Evolutionary conservation across 2,888 invertebrate species (phyloP).

Genomic region (Caenorhabditis doughertyi): DNA sequence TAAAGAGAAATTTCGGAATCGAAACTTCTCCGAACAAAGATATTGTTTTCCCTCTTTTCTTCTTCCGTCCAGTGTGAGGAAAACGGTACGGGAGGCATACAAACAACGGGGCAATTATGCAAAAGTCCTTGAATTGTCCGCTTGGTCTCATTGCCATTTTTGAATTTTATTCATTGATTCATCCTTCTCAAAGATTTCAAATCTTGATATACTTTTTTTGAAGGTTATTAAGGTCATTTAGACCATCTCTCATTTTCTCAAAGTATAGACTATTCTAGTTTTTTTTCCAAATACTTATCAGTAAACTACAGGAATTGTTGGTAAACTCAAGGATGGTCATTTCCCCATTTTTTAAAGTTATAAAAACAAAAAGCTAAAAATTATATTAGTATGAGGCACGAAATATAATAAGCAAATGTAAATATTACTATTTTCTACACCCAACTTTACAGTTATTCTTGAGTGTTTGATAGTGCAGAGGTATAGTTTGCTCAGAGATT

Average conservation of each 20-base stretch:
- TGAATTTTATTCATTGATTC: background rate
- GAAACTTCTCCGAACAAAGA: constrained; percentile 41
- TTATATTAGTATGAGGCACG: background rate
- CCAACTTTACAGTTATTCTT: constrained; percentile 26
- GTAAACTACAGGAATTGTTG: background rate
- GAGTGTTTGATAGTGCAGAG: constrained; percentile 1
- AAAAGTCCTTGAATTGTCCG: constrained; percentile 50
- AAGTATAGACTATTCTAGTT: no score
- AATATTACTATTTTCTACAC: constrained; percentile 26
- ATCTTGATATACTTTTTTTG: background rate
- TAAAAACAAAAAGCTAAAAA: background rate
- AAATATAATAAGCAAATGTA: background rate
- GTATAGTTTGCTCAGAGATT: constrained; percentile 17
- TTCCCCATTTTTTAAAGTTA: no score
- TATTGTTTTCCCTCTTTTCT: constrained; percentile 28
- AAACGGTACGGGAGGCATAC: constrained; percentile 34
- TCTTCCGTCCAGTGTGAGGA: constrained; percentile 27
- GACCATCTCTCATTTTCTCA: no score
- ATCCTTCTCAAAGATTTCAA: background rate
- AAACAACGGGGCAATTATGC: constrained; percentile 42
- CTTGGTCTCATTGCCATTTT: background rate
- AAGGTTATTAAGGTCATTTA: no score
- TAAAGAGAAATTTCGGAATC: constrained; percentile 19
- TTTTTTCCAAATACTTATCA: no score
- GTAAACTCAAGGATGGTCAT: no score